Evolutionary conservation across 2,113 vertebrate genomes (phyloP).

Genomic region (Psammodynastes pulverulentus): DNA sequence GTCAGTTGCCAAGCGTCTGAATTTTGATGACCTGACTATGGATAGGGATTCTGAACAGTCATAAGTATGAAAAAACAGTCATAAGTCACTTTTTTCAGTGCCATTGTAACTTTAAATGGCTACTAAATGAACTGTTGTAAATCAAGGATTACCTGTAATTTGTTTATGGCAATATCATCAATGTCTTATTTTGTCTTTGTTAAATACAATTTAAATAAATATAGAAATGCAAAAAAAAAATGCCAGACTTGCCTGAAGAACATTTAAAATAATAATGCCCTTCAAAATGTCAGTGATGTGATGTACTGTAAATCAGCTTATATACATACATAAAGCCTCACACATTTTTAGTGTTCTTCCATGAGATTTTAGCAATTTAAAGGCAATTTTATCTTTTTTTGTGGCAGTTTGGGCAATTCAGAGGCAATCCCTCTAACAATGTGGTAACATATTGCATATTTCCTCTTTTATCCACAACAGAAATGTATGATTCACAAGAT

Average conservation of each 20-base stretch:
- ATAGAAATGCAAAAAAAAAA: not conserved
- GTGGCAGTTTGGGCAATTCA: not conserved
- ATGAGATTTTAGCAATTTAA: not conserved
- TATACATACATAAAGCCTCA: not conserved
- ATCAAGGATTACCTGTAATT: not conserved
- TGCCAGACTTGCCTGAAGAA: not conserved
- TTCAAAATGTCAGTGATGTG: not conserved
- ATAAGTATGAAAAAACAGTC: not conserved
- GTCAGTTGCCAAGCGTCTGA: not conserved
- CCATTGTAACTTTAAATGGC: not conserved
- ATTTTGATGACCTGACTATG: not conserved
- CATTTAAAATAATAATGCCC: not conserved
- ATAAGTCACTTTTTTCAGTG: not conserved
- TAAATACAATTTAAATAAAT: not conserved
- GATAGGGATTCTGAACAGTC: not conserved
- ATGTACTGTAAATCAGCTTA: not conserved
- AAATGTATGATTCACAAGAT: not conserved
- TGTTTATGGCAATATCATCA: not conserved
- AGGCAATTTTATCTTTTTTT: not conserved
- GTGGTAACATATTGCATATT: not conserved
- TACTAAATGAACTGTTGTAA: not conserved
- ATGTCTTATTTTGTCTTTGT: not conserved
- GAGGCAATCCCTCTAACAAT: not conserved
- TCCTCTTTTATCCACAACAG: not conserved
- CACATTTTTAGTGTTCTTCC: not conserved